Base-by-base conservation (phyloP, 2,888 invertebrate genomes). In the Pardosa pseudoannulata region DNA sequence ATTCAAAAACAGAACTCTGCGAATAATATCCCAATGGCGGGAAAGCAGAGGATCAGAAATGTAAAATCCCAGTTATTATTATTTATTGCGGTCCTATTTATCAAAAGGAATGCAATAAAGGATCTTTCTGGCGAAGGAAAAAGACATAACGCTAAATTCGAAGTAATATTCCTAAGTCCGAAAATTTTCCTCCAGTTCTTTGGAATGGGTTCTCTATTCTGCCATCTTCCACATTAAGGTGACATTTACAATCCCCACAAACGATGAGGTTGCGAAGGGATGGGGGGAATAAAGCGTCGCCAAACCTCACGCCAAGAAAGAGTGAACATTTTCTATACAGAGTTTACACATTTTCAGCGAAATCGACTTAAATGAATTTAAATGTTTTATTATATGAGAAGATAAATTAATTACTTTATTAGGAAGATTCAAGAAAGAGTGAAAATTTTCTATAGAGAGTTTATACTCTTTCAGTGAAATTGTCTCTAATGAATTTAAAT, bases 41-140 rank as follows among this genome's bases (percentile, higher is more conserved):
- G 23, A 7, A 3, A 56, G 56, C 23, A 23, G 56, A 56, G 56
- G 23, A 56, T 56, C 23, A 32, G 36, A 56, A 76, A 71, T 76
- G 72, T 50, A 76, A 76, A 83, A 76, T 83, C 76, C 76, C 76
- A 50, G 71, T 83, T 76, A 76, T 76, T 83, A 76, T 83, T 83
- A 83, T 83, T 76, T 83, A 83, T 82, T 71, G 50, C 65, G 28
- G 19, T 19, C 19, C 76, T 64, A 72, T 83, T 83, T 76, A 83
- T 83, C 82, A 83, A 46, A 83, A 72, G n/a, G 27, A 46, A 41
- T 16, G 13, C 71, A 46, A 56, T 71, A 76, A 76, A 83, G 31
- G 46, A 65, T 64, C 16, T 50, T 76, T 76, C 71, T n/a, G 32
- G 68, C 32, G 76, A 71, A 72, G 70, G 36, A 27, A 50, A 68